phyloP scores from a whole-genome alignment of 2,113 vertebrate species.

The Eulemur rufifrons region DNA sequence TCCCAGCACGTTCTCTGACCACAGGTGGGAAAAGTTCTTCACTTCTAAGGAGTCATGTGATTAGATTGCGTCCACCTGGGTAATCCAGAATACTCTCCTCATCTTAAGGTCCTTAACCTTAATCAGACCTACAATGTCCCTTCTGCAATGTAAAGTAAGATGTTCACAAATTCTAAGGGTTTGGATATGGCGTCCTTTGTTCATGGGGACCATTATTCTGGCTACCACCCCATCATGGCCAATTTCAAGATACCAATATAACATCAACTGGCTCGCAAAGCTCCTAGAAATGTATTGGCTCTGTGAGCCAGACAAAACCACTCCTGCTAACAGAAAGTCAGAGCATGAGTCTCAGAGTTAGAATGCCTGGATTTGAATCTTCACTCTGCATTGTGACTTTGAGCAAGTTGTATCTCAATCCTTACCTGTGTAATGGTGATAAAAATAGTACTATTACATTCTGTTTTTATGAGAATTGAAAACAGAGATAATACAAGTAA shows the following conservation, averaged over 20 bases:
- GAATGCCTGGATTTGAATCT: background rate
- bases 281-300: background rate
- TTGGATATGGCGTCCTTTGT: background rate
- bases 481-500: background rate
- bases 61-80: background rate
- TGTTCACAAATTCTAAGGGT: background rate
- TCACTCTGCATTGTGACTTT: background rate
- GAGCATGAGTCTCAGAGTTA: background rate
- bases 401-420: background rate
- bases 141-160: background rate
- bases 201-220: background rate
- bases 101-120: background rate
- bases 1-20: background rate
- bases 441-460: background rate
- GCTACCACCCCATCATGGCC: background rate
- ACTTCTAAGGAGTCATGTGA: background rate
- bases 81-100: background rate
- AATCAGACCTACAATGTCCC: background rate
- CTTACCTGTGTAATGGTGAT: background rate
- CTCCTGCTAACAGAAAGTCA: background rate
- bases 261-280: background rate
- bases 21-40: background rate
- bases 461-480: background rate
- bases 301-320: background rate
- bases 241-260: background rate